Conservation (phyloP, 2,113 vertebrate species). For the Platichthys flesus region DNA sequence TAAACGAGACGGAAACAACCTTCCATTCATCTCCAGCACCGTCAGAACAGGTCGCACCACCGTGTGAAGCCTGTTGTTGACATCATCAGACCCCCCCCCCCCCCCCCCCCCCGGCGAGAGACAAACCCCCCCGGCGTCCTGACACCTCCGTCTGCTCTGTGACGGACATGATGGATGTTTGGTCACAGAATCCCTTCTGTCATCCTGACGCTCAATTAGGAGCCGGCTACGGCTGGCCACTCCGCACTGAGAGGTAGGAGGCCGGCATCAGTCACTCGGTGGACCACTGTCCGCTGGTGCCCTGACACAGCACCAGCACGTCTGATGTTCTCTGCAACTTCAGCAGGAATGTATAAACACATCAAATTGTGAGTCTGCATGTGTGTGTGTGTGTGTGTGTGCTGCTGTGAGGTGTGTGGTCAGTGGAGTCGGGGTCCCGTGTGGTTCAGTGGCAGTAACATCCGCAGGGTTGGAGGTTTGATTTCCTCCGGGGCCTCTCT, state of each 20-base stretch:
- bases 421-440: no score
- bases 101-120: neutral
- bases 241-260: conserved; percentile 40
- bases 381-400: no score
- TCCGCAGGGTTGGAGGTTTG: conserved; percentile 16
- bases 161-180: conserved; percentile 52
- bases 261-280: conserved; percentile 59
- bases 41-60: no score
- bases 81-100: conserved; percentile 5
- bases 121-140: no score
- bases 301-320: conserved; percentile 3
- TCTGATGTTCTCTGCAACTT: no score
- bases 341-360: no score
- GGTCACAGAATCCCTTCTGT: conserved; percentile 56
- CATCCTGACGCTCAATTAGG: conserved; percentile 68
- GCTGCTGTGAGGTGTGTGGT: no score
- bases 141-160: conserved; percentile 8
- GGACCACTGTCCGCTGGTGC: conserved; percentile 28
- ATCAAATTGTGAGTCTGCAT: no score
- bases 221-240: conserved; percentile 37
- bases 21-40: no score
- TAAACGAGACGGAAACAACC: no score
- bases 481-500: conserved; percentile 36
- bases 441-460: no score
- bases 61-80: no score